Conservation (phyloP, 2,888 invertebrate genomes). For the Neocrepidodera transversa region DNA sequence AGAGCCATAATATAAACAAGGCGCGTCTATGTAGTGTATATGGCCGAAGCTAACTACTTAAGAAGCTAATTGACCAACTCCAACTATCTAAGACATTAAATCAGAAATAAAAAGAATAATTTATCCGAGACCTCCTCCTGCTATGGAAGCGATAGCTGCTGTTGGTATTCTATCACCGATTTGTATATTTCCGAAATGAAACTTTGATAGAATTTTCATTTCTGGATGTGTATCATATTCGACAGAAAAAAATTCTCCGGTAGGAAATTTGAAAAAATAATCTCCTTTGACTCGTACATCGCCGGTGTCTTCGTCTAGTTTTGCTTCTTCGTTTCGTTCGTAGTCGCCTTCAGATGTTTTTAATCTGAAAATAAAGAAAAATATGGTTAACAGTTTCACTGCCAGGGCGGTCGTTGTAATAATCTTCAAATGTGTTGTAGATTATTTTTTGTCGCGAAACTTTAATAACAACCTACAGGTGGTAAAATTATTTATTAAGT, state of each 20-base stretch:
- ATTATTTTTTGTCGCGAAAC: too few relatives aligned
- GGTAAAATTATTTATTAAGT: too few relatives aligned
- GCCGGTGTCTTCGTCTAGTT: background rate
- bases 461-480: too few relatives aligned
- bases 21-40: too few relatives aligned
- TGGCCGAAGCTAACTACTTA: too few relatives aligned
- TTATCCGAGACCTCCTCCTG: slow-evolving; percentile 19
- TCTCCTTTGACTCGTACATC: background rate
- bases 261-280: slow-evolving; percentile 1
- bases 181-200: background rate
- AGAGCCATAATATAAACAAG: too few relatives aligned
- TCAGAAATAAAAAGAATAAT: too few relatives aligned
- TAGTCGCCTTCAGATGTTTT: background rate
- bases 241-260: background rate
- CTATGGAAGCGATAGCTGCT: slow-evolving; percentile 13
- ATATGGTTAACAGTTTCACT: too few relatives aligned
- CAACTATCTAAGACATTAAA: too few relatives aligned
- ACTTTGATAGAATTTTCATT: background rate
- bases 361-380: slow-evolving; percentile 1
- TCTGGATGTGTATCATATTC: slow-evolving; percentile 5
- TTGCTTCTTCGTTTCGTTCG: background rate
- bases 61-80: too few relatives aligned
- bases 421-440: background rate
- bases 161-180: background rate
- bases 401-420: background rate